phyloP scores from a whole-genome alignment of 2,888 invertebrate genomes.

The Emmelina monodactyla region DNA sequence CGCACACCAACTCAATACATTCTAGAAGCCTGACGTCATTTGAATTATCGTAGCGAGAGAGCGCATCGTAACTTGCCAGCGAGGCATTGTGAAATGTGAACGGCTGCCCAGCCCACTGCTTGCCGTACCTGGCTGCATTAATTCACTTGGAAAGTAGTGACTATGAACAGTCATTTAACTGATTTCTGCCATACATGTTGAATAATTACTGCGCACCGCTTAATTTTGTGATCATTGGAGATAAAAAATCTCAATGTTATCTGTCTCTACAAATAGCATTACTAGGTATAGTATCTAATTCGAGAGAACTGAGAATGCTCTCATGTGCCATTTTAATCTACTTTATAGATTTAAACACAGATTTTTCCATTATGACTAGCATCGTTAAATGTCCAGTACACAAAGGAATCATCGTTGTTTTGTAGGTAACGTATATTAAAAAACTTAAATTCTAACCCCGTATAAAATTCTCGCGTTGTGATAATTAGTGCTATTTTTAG shows the following conservation, averaged over 20 bases:
- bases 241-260: slow-evolving; percentile 47
- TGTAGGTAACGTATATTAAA: background rate
- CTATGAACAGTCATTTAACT: slow-evolving; percentile 56
- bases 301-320: slow-evolving; percentile 25
- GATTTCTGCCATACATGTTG: slow-evolving; percentile 56
- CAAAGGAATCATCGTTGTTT: background rate
- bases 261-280: slow-evolving; percentile 56
- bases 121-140: slow-evolving; percentile 44
- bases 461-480: background rate
- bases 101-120: slow-evolving; percentile 61
- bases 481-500: too few relatives aligned
- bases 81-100: slow-evolving; percentile 65
- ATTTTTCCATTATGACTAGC: too few relatives aligned
- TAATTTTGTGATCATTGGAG: slow-evolving; percentile 51
- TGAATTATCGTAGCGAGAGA: slow-evolving; percentile 31
- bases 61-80: slow-evolving; percentile 39
- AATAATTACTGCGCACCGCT: slow-evolving; percentile 44
- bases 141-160: slow-evolving; percentile 58
- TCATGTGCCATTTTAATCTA: slow-evolving; percentile 7
- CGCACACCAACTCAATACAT: slow-evolving; percentile 40
- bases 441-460: too few relatives aligned
- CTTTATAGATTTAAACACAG: too few relatives aligned
- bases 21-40: slow-evolving; percentile 64
- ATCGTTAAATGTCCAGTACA: background rate
- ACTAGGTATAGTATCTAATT: slow-evolving; percentile 59